Conservation (phyloP, 2,888 invertebrate genomes). For the Phyllotreta striolata region DNA sequence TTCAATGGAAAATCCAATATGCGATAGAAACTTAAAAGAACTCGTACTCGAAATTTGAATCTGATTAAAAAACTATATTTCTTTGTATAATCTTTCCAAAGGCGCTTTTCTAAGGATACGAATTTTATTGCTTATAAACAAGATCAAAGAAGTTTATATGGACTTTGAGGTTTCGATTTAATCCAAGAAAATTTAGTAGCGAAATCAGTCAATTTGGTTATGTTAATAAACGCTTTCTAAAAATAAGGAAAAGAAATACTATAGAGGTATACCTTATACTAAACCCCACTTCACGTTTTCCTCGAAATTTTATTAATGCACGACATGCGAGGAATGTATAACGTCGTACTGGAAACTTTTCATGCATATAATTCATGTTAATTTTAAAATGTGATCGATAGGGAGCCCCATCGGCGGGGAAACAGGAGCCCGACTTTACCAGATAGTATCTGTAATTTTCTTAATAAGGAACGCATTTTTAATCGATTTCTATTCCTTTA, state of each 20-base stretch:
- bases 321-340: conserved; percentile 21
- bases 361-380: conserved; percentile 21
- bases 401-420: background rate
- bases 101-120: no score
- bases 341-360: background rate
- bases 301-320: conserved; percentile 17
- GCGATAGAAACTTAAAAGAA: no score
- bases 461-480: background rate
- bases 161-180: no score
- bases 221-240: conserved; percentile 13
- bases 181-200: no score
- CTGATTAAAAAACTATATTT: no score
- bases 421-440: no score
- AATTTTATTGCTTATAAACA: no score
- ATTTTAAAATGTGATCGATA: conserved; percentile 20
- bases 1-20: no score
- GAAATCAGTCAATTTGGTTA: conserved; percentile 7
- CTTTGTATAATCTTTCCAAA: no score
- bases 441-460: background rate
- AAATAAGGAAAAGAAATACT: conserved; percentile 10
- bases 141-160: no score
- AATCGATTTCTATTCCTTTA: background rate
- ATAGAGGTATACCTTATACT: no score
- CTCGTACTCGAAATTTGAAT: no score
- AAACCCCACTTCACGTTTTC: conserved; percentile 13